A percentile compares a stretch with the other conserved stretches of the same genome.
phyloP scores from a whole-genome alignment of 2,888 invertebrate genomes.

The Epirrhoe alternata region DNA sequence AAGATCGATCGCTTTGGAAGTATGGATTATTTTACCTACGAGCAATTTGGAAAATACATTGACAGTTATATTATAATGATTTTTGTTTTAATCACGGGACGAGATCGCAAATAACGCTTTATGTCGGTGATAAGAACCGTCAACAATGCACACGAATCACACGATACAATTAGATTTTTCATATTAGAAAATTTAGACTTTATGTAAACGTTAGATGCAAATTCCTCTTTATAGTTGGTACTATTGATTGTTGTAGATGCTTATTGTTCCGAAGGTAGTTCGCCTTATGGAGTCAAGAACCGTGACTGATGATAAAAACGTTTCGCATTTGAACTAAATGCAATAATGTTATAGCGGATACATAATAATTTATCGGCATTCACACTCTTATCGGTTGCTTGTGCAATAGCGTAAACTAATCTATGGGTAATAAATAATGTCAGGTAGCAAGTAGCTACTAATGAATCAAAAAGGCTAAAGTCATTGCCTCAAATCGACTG shows the following conservation, averaged over 20 bases:
- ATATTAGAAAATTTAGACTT: too few species aligned
- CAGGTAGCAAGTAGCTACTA: conserved; percentile 54
- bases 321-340: conserved; percentile 43
- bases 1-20: conserved; percentile 39
- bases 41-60: conserved; percentile 18
- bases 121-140: too few species aligned
- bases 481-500: conserved; percentile 64
- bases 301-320: conserved; percentile 51
- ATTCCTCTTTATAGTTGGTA: too few species aligned
- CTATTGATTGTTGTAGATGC: too few species aligned
- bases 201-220: too few species aligned
- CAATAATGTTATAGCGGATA: conserved; percentile 37
- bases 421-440: conserved; percentile 42
- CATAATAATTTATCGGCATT: conserved; percentile 32
- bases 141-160: neutral
- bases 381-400: conserved; percentile 31
- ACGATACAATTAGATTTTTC: too few species aligned
- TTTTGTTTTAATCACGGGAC: too few species aligned
- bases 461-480: conserved; percentile 74
- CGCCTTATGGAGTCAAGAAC: conserved; percentile 50
- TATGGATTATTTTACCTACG: conserved; percentile 32
- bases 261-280: conserved; percentile 47
- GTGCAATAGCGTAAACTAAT: conserved; percentile 31
- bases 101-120: too few species aligned
- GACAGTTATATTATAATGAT: conserved; percentile 7